These are phyloP conservation scores for Anoncus sp. DNA, from an alignment of 2,888 invertebrate genomes.

Conservation along the genomic window DNA sequence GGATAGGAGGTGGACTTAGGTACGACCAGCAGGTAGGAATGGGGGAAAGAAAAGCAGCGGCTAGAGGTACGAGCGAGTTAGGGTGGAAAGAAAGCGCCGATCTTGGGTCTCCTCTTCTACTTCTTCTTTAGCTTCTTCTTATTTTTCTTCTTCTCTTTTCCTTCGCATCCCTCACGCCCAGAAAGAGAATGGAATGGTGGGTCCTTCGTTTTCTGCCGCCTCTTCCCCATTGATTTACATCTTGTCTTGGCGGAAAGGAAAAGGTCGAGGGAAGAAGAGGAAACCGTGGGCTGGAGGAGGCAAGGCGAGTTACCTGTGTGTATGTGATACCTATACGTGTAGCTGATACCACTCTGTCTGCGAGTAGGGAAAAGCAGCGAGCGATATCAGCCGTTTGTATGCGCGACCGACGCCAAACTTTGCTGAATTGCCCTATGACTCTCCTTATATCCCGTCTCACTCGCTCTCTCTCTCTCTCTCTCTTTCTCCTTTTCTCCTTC, in stretches of 20 bases:
- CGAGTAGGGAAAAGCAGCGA: constrained; percentile 57
- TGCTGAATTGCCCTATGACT: constrained; percentile 82
- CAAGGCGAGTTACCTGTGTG: constrained; percentile 25
- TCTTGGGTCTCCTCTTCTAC: constrained; percentile 48
- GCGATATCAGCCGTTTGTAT: constrained; percentile 82
- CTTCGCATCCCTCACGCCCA: constrained; percentile 39
- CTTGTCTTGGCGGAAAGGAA: constrained; percentile 75
- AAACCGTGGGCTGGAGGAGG: constrained; percentile 27
- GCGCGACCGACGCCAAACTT: constrained; percentile 82
- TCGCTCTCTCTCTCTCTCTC: constrained; percentile 23
- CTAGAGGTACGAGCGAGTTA: constrained; percentile 58
- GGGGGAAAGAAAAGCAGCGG: constrained; percentile 47
- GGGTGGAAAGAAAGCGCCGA: constrained; percentile 65
- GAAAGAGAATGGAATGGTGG: constrained; percentile 67
- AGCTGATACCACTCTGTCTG: constrained; percentile 22
- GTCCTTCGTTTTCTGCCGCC: constrained; percentile 74
- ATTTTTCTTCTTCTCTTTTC: constrained; percentile 45
- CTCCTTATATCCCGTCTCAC: constrained; percentile 76
- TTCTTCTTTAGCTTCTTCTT: constrained; percentile 36
- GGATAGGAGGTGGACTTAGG: constrained; percentile 54
- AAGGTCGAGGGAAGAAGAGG: constrained; percentile 25
- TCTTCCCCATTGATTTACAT: constrained; percentile 82
- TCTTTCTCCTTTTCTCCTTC: constrained; percentile 36
- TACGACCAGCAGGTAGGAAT: constrained; percentile 34
- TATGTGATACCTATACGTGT: constrained; percentile 4